Conservation (phyloP, 1,140 invertebrate species). For the Sarcophaga bullata region DNA sequence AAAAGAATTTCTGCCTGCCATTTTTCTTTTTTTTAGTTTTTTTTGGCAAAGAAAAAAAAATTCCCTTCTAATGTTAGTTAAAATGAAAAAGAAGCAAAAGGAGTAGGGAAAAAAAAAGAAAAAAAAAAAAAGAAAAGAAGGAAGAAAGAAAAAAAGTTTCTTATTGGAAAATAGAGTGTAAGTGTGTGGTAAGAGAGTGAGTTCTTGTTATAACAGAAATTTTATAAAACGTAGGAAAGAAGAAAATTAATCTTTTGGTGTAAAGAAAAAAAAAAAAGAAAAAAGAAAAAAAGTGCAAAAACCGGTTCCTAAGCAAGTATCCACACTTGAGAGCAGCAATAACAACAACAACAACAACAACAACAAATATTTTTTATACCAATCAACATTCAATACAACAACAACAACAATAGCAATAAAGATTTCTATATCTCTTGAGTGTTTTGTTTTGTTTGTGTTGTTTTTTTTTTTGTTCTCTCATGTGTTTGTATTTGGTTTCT, state of each 20-base stretch:
- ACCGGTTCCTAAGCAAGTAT: conserved; percentile 36
- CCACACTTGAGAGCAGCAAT: conserved; percentile 7
- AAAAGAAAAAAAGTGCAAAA: conserved; percentile 33
- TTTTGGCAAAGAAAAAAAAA: no score
- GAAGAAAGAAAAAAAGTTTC: background rate
- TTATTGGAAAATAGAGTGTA: background rate
- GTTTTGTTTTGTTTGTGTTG: background rate
- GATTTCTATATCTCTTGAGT: background rate
- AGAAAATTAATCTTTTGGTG: conserved; percentile 29
- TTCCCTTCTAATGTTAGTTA: background rate
- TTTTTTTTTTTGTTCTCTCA: background rate
- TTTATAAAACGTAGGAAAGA: conserved; percentile 3
- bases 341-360: background rate
- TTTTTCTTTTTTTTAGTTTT: no score
- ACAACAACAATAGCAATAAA: conserved; percentile 1
- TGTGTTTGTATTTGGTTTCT: background rate
- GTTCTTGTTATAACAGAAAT: background rate
- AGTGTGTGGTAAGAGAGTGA: background rate
- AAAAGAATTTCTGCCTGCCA: background rate
- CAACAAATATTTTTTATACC: conserved; percentile 12
- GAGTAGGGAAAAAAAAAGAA: background rate
- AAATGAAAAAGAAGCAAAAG: background rate
- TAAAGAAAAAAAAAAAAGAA: no score
- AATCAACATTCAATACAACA: conserved; percentile 36
- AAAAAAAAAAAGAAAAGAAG: background rate